A percentile compares a stretch with the other conserved stretches of the same genome.
Conservation (phyloP, 2,113 vertebrate species). For the Polypterus bichir region DNA sequence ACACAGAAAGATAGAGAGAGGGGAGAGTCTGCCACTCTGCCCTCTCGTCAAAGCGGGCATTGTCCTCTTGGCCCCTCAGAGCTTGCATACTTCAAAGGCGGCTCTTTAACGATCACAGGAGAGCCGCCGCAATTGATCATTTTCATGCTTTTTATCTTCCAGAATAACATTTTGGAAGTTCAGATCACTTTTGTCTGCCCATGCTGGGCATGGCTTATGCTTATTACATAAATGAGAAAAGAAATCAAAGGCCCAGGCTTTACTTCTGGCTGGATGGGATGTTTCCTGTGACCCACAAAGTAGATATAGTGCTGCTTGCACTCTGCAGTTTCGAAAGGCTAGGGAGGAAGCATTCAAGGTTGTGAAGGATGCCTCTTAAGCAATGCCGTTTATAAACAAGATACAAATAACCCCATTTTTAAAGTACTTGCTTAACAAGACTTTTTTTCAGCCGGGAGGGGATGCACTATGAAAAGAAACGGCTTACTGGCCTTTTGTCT, state of each 20-base stretch:
- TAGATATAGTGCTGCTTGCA: too few relatives aligned
- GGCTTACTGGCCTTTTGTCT: too few relatives aligned
- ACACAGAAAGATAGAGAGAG: constrained; percentile 14
- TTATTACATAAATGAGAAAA: constrained; percentile 37
- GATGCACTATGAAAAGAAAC: too few relatives aligned
- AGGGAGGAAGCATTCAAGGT: too few relatives aligned
- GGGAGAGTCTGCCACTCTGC: constrained; percentile 43
- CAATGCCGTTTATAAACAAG: too few relatives aligned
- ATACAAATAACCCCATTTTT: too few relatives aligned
- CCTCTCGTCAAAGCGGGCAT: constrained; percentile 57
- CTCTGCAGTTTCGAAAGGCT: too few relatives aligned
- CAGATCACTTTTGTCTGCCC: constrained; percentile 59
- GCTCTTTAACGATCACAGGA: constrained; percentile 59
- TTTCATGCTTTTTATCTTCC: constrained; percentile 62
- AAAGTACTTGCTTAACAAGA: too few relatives aligned
- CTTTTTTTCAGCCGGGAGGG: too few relatives aligned
- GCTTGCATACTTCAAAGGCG: constrained; percentile 67
- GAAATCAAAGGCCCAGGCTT: constrained; percentile 10
- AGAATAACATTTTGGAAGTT: constrained; percentile 65
- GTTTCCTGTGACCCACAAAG: too few relatives aligned
- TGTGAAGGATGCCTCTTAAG: too few relatives aligned
- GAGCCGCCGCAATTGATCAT: constrained; percentile 68
- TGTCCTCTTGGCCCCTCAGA: constrained; percentile 56
- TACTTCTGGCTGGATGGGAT: too few relatives aligned
- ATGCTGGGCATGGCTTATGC: constrained; percentile 41